A percentile compares a stretch with the other conserved stretches of the same genome.
phyloP scores from a whole-genome alignment of 2,797 vertebrate genomes.

The Sebastes jordani region DNA sequence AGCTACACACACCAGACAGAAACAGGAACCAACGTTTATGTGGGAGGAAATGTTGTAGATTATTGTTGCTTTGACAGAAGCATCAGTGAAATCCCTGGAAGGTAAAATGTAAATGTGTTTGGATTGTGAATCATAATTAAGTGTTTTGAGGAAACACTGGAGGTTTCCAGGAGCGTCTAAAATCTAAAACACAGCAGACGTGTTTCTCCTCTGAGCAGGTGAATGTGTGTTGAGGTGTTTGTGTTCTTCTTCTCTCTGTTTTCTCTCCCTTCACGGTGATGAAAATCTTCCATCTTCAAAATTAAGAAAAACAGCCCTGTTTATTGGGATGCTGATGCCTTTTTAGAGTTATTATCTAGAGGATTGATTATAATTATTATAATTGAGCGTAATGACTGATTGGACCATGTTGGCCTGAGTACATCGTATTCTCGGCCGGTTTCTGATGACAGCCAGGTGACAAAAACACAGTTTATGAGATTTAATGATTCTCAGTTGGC shows the following conservation, averaged over 20 bases:
- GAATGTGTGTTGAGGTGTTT: neutral
- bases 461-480: neutral
- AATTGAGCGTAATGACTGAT: neutral
- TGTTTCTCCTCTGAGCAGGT: neutral
- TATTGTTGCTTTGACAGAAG: neutral
- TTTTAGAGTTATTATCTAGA: neutral
- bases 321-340: neutral
- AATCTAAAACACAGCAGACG: neutral
- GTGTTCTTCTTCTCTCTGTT: neutral
- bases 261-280: neutral
- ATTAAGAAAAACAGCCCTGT: neutral
- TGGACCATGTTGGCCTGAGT: neutral
- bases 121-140: slow-evolving; percentile 27
- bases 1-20: neutral
- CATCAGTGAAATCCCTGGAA: neutral
- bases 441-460: neutral
- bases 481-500: no score
- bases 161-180: neutral
- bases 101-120: slow-evolving; percentile 16
- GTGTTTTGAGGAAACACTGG: slow-evolving; percentile 1
- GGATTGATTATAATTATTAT: neutral
- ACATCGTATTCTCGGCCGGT: neutral
- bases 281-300: neutral
- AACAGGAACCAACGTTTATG: neutral
- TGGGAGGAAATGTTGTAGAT: neutral